phyloP scores from a whole-genome alignment of 2,797 vertebrate genomes.

The Enteromius argenteus region DNA sequence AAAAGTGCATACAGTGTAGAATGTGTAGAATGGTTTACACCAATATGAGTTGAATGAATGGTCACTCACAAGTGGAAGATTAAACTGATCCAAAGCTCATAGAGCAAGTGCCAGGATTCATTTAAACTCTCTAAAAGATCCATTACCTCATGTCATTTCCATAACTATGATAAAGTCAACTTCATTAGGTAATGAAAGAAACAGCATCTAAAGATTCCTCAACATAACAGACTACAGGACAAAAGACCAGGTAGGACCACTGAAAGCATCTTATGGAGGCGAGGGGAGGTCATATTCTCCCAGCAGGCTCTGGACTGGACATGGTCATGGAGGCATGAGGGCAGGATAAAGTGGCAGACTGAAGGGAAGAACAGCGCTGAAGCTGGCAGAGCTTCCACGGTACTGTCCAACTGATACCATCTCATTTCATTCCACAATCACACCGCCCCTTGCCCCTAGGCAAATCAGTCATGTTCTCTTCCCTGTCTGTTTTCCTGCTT shows the following conservation, averaged over 20 bases:
- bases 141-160: conserved; percentile 46
- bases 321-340: conserved; percentile 12
- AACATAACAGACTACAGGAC: conserved; percentile 23
- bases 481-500: neutral
- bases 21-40: neutral
- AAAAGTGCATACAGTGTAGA: conserved; percentile 12
- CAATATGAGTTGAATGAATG: conserved; percentile 15
- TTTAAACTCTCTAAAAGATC: conserved; percentile 1
- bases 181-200: conserved; percentile 59
- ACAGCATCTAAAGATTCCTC: conserved; percentile 39
- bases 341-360: conserved; percentile 19
- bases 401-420: conserved; percentile 29
- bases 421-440: conserved; percentile 40
- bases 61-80: conserved; percentile 16
- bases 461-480: conserved; percentile 42
- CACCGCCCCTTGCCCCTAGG: conserved; percentile 51
- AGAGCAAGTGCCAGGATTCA: neutral
- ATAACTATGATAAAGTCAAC: conserved; percentile 21
- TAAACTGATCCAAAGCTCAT: conserved; percentile 2
- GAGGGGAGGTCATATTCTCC: conserved; percentile 15
- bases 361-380: conserved; percentile 22
- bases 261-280: conserved; percentile 9
- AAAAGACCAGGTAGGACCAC: neutral
- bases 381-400: conserved; percentile 13
- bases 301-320: conserved; percentile 31